Base-by-base conservation (phyloP, 2,797 vertebrate species). In the Peromyscus eremicus region DNA sequence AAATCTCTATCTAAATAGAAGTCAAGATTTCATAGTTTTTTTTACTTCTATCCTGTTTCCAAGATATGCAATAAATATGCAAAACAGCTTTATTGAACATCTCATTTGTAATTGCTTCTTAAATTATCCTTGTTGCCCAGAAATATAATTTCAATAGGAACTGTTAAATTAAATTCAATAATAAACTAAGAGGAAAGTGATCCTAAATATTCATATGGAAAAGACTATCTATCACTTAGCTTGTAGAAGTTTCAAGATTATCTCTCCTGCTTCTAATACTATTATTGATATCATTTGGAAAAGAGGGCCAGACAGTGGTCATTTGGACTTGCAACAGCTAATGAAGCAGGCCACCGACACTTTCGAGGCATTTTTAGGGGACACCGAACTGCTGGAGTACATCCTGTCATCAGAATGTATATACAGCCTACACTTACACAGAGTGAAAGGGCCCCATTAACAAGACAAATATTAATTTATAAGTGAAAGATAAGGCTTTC, bases 1-100 rank as follows among this genome's bases (percentile, higher is more conserved):
- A 96, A 93, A 97, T 97, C 37, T 83, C 77, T 62, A 68, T 81
- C 89, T 96, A 94, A 96, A 66, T 93, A 73, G 89, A 95, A 97
- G 94, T 96, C 37, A 95, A 89, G 79, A 89, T 96, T 96, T 96
- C 73, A 94, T 84, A 60, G 52, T 68, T 93, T 86, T 90, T 86
- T 90, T 19, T 12, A 95, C 85, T 93, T 92, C 70, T 91, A 83
- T 92, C 25, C 55, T 94, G 29, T 66, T 97, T 96, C 87, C 1
- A 60, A 87, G 93, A 7, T 49, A 92, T 76, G 40, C 40, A 97
- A 97, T 21, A 92, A 95, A 76, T 68, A 94, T 70, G 71, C 6
- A 94, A 91, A 89, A 68, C 34, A 81, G 55, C 55, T 91, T n/a
- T 52, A 93, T 80, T 94, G 10, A 86, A 19, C 4, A 82, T 90